phyloP scores from a whole-genome alignment of 2,797 vertebrate species.

The Leptoclinus maculatus region DNA sequence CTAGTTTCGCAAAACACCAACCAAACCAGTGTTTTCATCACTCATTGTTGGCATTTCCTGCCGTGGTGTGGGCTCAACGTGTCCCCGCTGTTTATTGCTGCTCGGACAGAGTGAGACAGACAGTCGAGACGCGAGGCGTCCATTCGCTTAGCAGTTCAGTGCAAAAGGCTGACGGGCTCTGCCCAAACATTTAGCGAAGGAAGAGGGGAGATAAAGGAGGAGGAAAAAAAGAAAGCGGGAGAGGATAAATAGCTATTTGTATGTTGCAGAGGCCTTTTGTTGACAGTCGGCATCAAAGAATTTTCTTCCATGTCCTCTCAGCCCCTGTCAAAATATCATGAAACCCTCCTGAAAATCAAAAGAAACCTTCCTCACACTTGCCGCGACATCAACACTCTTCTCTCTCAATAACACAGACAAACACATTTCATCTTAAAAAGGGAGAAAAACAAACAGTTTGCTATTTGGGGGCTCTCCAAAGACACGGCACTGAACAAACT shows the following conservation, averaged over 20 bases:
- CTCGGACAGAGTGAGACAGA: constrained; percentile 19
- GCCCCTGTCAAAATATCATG: constrained; percentile 74
- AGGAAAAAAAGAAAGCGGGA: constrained; percentile 2
- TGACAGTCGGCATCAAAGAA: constrained; percentile 76
- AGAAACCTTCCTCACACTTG: constrained; percentile 62
- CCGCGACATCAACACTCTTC: constrained; percentile 66
- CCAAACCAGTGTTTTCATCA: constrained; percentile 50
- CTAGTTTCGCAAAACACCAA: constrained; percentile 52
- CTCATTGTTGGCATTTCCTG: constrained; percentile 41
- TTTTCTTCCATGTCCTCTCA: constrained; percentile 70
- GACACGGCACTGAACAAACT: constrained; percentile 64
- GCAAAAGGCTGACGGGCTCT: constrained; percentile 28
- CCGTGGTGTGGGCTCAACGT: constrained; percentile 16
- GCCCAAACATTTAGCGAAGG: constrained; percentile 24
- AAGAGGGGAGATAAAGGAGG: background rate
- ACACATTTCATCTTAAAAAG: constrained; percentile 65
- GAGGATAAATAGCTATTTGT: constrained; percentile 69
- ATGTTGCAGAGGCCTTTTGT: constrained; percentile 70
- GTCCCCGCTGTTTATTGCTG: constrained; percentile 35
- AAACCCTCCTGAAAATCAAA: constrained; percentile 74
- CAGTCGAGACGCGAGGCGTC: background rate
- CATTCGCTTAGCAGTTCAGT: constrained; percentile 6
- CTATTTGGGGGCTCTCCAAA: constrained; percentile 63
- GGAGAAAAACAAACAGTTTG: constrained; percentile 35
- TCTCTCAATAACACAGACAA: constrained; percentile 57